Percentiles rank a stretch among this genome's conserved stretches.
These are phyloP conservation scores for Semnornis frantzii DNA, from an alignment of 2,113 vertebrate genomes.

Conservation along the genomic window DNA sequence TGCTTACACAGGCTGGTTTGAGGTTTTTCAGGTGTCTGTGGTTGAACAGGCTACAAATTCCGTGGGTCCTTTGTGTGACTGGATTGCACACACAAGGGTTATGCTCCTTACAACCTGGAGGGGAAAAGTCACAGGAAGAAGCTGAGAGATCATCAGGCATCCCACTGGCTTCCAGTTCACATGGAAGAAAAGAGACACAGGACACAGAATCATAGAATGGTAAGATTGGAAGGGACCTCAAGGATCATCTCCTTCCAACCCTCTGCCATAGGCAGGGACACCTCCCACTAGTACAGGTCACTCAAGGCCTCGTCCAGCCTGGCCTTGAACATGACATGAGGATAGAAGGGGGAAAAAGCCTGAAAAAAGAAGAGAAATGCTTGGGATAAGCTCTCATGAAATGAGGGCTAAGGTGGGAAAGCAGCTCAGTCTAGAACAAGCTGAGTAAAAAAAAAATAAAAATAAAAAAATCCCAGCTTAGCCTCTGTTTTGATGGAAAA, in stretches of 20 bases:
- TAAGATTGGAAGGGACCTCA: too few relatives aligned
- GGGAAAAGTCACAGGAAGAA: not conserved
- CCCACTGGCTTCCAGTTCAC: not conserved
- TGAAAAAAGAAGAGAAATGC: not conserved
- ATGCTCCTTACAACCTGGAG: not conserved
- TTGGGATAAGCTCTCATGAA: not conserved
- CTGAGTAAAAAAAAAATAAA: not conserved
- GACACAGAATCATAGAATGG: not conserved
- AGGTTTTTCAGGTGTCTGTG: not conserved
- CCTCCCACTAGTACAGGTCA: too few relatives aligned
- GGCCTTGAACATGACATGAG: not conserved
- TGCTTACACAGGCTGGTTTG: not conserved
- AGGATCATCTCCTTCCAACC: too few relatives aligned
- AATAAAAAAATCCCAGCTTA: not conserved
- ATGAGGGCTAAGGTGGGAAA: not conserved
- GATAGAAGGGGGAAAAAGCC: not conserved
- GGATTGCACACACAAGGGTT: not conserved
- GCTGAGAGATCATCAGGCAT: not conserved
- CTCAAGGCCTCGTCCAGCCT: too few relatives aligned
- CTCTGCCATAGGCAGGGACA: too few relatives aligned
- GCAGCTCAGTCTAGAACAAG: not conserved
- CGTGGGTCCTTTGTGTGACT: not conserved
- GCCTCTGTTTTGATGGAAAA: not conserved
- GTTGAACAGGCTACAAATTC: not conserved
- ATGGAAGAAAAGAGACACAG: not conserved